phyloP scores from a whole-genome alignment of 2,888 invertebrate species.

The Auanema sp. region DNA sequence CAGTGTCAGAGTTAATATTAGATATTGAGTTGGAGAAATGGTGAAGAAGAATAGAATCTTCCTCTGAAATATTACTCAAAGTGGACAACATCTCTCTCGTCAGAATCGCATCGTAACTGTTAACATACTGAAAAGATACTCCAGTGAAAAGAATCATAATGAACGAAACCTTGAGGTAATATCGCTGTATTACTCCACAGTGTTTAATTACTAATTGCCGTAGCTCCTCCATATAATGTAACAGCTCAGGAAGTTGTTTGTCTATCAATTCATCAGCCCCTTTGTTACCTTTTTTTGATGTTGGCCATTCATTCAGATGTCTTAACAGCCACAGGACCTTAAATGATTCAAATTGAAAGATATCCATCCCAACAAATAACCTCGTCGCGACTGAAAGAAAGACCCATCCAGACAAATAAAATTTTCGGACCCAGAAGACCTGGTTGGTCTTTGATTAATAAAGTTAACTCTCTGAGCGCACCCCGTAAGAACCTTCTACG shows the following conservation, averaged over 20 bases:
- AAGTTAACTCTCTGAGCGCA: conserved; percentile 88
- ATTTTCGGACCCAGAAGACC: conserved; percentile 92
- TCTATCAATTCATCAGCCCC: conserved; percentile 42
- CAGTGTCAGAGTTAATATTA: conserved; percentile 66
- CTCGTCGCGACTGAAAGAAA: conserved; percentile 94
- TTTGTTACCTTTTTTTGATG: conserved; percentile 71
- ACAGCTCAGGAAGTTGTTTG: conserved; percentile 88
- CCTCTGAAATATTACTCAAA: conserved; percentile 33
- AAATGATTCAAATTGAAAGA: neutral
- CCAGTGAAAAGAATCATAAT: too few species aligned
- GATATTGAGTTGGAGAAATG: conserved; percentile 41
- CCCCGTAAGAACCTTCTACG: conserved; percentile 92
- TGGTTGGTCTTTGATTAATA: conserved; percentile 95
- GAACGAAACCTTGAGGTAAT: conserved; percentile 41
- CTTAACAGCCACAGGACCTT: conserved; percentile 81
- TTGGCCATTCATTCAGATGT: conserved; percentile 93
- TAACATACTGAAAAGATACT: conserved; percentile 78
- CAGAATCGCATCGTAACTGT: conserved; percentile 91
- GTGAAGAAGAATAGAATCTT: conserved; percentile 54
- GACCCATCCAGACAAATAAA: conserved; percentile 89
- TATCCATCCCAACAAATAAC: conserved; percentile 67
- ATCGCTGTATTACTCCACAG: conserved; percentile 89
- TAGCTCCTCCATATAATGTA: conserved; percentile 97
- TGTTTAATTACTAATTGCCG: conserved; percentile 82
- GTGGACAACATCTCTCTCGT: conserved; percentile 74